These are phyloP conservation scores for Formicarius rufipectus DNA, from an alignment of 2,113 vertebrate species.

Conservation along the genomic window DNA sequence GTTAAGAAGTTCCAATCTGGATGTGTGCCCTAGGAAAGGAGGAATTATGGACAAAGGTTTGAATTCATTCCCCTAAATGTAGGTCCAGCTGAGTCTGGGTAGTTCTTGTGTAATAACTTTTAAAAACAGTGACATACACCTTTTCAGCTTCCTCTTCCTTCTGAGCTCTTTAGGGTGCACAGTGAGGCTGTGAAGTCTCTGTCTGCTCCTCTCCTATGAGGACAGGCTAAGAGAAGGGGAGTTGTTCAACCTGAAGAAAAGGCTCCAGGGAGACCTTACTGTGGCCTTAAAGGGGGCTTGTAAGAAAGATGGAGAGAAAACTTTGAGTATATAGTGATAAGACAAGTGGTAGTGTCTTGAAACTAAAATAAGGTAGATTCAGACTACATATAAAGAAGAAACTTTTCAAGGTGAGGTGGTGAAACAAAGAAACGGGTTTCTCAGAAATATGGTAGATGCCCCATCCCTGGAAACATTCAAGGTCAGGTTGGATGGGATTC, in stretches of 20 bases:
- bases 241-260: neutral
- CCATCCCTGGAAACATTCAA: neutral
- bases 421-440: rapidly evolving
- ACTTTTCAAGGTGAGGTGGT: neutral
- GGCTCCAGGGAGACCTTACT: neutral
- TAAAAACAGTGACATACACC: neutral
- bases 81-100: neutral
- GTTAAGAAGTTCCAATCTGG: neutral
- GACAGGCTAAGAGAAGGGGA: neutral
- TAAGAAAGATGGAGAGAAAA: neutral
- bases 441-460: neutral
- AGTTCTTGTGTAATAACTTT: neutral
- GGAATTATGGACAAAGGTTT: neutral
- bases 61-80: neutral
- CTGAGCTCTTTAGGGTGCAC: neutral
- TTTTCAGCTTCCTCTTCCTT: neutral
- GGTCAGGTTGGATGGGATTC: rapidly evolving
- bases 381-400: neutral
- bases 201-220: neutral
- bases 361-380: neutral
- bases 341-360: neutral
- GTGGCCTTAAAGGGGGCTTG: rapidly evolving
- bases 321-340: rapidly evolving
- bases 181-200: neutral
- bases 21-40: neutral